Base-by-base conservation (phyloP, 2,797 vertebrate genomes). In the Fistularia tabacaria region DNA sequence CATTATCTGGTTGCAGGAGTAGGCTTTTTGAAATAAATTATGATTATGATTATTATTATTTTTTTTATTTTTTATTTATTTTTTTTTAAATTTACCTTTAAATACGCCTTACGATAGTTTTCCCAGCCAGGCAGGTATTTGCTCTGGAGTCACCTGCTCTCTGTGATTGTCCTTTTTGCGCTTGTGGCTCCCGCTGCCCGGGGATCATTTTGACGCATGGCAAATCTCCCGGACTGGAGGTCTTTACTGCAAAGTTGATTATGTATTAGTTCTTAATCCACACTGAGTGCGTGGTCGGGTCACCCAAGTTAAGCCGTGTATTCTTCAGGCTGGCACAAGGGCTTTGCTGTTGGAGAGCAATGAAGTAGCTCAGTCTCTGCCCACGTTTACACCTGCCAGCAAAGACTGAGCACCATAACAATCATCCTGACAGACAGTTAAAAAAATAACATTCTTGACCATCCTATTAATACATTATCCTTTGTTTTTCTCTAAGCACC, bases 201-300 rank as follows among this genome's bases (percentile, higher is more conserved):
- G 49, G 53, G 59, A 69, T 76, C 73, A 59, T 73, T 57, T 45
- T 59, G 71, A 70, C 59, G 55, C 66, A 50, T 43, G 57, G 14
- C 57, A 57, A 54, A 65, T 50, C 73, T 73, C 39, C 25, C 55
- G 55, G 52, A 25, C 25, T 25, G 25, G 5, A 73, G 73, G 63
- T 76, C 65, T 73, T 70, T 66, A 59, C 67, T 38, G 64, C 65
- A 73, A 86, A 87, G 64, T 85, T 84, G 83, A 85, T 84, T 69
- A 73, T 79, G 83, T 54, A 66, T 72, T 84, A 77, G 74, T 69
- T 73, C 49, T 62, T 87, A 87, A 89, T 85, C 84, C 84, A 57
- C 60, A 72, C 13, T 56, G 77, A 78, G 74, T 73, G 61, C 52
- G 52, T 56, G 76, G 38, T 63, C 55, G 63, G 83, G 80, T 84